Conservation (phyloP, 2,797 vertebrate species). For the Chromobotia macracanthus region DNA sequence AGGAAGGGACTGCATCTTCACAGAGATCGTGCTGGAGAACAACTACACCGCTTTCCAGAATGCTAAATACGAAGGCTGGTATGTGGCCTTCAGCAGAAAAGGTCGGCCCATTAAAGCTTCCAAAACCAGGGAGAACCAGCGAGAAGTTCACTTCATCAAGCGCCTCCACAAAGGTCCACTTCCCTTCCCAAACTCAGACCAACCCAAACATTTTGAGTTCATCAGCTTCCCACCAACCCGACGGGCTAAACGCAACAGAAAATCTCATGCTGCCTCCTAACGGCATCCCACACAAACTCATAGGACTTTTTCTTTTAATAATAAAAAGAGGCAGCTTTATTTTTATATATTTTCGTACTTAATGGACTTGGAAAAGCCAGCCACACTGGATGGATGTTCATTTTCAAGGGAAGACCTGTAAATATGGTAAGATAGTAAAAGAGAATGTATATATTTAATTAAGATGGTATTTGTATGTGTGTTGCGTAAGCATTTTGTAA, state of each 20-base stretch:
- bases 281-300: slow-evolving; percentile 29
- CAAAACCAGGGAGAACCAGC: slow-evolving; percentile 87
- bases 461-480: slow-evolving; percentile 56
- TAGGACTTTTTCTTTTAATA: slow-evolving; percentile 63
- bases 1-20: slow-evolving; percentile 90
- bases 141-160: slow-evolving; percentile 93
- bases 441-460: slow-evolving; percentile 77
- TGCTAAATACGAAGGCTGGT: slow-evolving; percentile 86
- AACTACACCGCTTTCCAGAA: slow-evolving; percentile 93
- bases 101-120: slow-evolving; percentile 86
- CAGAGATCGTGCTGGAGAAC: slow-evolving; percentile 91
- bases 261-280: slow-evolving; percentile 74
- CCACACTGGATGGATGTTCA: slow-evolving; percentile 38
- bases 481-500: slow-evolving; percentile 58
- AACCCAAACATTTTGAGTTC: slow-evolving; percentile 88
- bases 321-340: slow-evolving; percentile 74
- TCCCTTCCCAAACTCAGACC: slow-evolving; percentile 85
- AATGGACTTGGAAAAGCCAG: slow-evolving; percentile 61
- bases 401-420: slow-evolving; percentile 75
- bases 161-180: slow-evolving; percentile 86
- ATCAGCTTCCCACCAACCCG: slow-evolving; percentile 81
- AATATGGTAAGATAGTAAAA: slow-evolving; percentile 76
- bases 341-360: slow-evolving; percentile 79
- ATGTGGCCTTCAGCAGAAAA: slow-evolving; percentile 87
- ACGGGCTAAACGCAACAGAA: slow-evolving; percentile 84